Base-by-base conservation (phyloP, 2,888 invertebrate species). In the Drosophila kanekoi region DNA sequence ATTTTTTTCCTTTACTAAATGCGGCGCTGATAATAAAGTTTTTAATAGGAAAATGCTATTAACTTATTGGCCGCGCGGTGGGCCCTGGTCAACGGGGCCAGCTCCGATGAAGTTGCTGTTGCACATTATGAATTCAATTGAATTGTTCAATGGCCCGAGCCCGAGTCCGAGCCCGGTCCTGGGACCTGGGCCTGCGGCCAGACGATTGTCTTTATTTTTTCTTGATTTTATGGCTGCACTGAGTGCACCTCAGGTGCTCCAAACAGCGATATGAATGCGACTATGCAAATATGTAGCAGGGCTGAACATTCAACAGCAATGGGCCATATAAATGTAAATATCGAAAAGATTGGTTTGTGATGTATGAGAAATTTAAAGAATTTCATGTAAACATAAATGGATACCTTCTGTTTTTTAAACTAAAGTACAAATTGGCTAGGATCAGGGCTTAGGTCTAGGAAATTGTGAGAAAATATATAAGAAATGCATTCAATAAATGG, bases 11-110 rank as follows among this genome's bases (percentile, higher is more conserved):
- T 43, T 54, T 38, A 35, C 63, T 53, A 58, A 72, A 58, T 70
- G 71, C 52, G 20, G 58, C 43, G 28, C 72, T 70, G 87, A 88
- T 86, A 86, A 84, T 88, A 84, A 80, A 86, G 83, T 80, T 83
- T 81, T 83, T 87, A 83, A 87, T 87, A 85, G 86, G 83, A 83
- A 85, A 87, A 71, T 63, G 82, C 83, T 82, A 81, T 83, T 87
- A 83, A 85, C 86, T 83, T 83, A 83, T 83, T 87, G 80, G 61
- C 61, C 83, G 60, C 69, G 47, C 60, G 82, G 72, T 76, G 86
- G 79, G 72, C 86, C 62, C 40, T 61, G 83, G 65, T 47, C 77
- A 63, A 56, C 40, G 63, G 43, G 48, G 41, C 62, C 62, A 54
- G 54, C 4, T 35, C 52, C 72, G 51, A 54, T 72, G 60, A 44